Evolutionary conservation across 2,888 invertebrate species (phyloP).

Genomic region (Epistrophe eligans): DNA sequence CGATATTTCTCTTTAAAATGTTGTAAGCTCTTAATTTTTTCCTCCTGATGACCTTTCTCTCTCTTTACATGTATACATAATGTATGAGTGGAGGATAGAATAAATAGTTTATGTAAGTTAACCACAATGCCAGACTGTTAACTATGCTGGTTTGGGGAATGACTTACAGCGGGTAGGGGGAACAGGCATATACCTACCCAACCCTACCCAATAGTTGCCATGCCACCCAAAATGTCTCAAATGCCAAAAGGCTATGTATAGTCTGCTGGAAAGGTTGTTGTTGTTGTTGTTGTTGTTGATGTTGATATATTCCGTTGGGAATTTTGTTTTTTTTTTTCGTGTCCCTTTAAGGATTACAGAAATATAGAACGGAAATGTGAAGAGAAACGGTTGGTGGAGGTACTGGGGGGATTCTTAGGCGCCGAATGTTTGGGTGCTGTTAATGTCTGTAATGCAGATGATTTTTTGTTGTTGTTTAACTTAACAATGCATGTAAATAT

Average conservation of each 20-base stretch:
- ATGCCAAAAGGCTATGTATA: conserved; percentile 69
- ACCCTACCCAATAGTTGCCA: neutral
- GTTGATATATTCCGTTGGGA: conserved; percentile 11
- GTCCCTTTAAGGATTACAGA: conserved; percentile 57
- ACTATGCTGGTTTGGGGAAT: conserved; percentile 35
- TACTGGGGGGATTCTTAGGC: conserved; percentile 38
- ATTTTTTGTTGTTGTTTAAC: conserved; percentile 41
- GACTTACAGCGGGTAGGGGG: conserved; percentile 40
- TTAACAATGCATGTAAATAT: conserved; percentile 41
- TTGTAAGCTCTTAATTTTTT: conserved; percentile 29
- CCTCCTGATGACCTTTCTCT: conserved; percentile 3
- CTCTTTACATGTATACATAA: neutral
- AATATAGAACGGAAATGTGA: conserved; percentile 37
- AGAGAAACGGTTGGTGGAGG: neutral
- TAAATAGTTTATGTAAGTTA: conserved; percentile 67
- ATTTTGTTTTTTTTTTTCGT: conserved; percentile 11
- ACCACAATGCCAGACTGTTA: conserved; percentile 64
- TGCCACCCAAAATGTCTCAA: conserved; percentile 52
- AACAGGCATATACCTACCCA: neutral
- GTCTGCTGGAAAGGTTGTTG: conserved; percentile 47
- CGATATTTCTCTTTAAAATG: conserved; percentile 51
- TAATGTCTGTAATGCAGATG: conserved; percentile 72
- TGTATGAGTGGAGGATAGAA: neutral
- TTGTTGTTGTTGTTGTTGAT: conserved; percentile 2
- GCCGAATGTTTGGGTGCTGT: conserved; percentile 74